Percentiles rank a stretch among this genome's conserved stretches.
phyloP scores from a whole-genome alignment of 2,888 invertebrate genomes.

The Microctonus hyperodae region DNA sequence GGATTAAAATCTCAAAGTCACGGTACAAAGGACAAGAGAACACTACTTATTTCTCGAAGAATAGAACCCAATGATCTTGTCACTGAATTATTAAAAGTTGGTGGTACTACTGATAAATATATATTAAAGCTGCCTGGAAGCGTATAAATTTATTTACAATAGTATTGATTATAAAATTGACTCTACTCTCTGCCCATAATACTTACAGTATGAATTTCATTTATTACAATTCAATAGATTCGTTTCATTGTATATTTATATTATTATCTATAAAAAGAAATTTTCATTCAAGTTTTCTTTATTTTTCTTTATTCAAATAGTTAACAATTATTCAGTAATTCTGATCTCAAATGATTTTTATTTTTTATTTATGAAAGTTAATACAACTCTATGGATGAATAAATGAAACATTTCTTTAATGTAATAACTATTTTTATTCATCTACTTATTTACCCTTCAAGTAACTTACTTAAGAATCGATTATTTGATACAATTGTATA shows the following conservation, averaged over 20 bases:
- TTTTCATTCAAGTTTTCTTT: background rate
- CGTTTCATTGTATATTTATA: background rate
- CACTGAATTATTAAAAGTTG: slow-evolving; percentile 61
- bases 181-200: background rate
- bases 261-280: background rate
- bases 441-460: background rate
- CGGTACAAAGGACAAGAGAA: slow-evolving; percentile 63
- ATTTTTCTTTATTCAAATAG: background rate
- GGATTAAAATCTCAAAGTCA: slow-evolving; percentile 66
- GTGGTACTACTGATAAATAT: slow-evolving; percentile 66
- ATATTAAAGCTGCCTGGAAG: slow-evolving; percentile 60
- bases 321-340: background rate
- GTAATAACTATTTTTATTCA: background rate
- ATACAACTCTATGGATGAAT: background rate
- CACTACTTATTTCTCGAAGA: slow-evolving; percentile 65
- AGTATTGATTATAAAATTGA: slow-evolving; percentile 1
- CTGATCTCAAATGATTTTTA: background rate
- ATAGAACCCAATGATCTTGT: slow-evolving; percentile 63
- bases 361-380: background rate
- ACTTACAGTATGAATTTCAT: too few species aligned
- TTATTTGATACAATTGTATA: background rate
- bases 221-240: background rate
- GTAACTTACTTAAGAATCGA: background rate
- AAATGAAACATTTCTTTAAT: background rate
- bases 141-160: slow-evolving; percentile 26